Evolutionary conservation across 1,140 invertebrate species (phyloP), one percentile per base, ranked within the genome.

Genomic region (Drosophila pandora): DNA sequence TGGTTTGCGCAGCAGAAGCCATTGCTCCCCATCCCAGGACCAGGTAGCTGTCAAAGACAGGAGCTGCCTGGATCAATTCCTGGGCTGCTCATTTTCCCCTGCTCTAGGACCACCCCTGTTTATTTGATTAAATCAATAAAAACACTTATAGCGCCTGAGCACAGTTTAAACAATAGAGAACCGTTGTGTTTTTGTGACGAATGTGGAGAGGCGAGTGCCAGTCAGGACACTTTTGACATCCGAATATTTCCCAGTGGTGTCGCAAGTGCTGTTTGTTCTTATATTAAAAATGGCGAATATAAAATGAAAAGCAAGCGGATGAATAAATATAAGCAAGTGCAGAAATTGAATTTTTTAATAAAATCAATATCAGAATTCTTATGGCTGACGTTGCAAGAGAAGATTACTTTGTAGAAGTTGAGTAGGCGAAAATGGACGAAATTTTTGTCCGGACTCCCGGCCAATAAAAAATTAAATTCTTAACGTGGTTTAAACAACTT

Each of bases 51-150:
- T 67, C 63, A 57, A 13, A 2, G 22, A 43, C 52, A 69, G 39
- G 32, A 34, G 41, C 13, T 17, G 17, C 43, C 7, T 7, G 65
- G 67, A 70, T 70, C 67, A 49, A 41, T 70, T 49, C 21, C 41
- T 48, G 6, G 22, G 50, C 50, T 69, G 63, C 50, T 57, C 63
- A 56, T 52, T 47, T 47, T 2, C 7, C 49, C 21, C 39, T 21
- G 17, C 21, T n/a, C 41, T 13, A 41, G 23, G 56, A 22, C 28
- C 12, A 0, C 52, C 34, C 17, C 39, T 69, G 48, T 78, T 70
- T 49, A 57, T 68, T 87, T 87, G 73, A 87, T 81, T 87, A 70
- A 69, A 70, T 70, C 73, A 78, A 88, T 87, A 82, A 82, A 74
- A 77, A 49, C 57, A 64, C 62, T 74, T 63, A 48, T 75, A 62